Base-by-base conservation (phyloP, 2,888 invertebrate genomes). In the Ornithoptera priamus region DNA sequence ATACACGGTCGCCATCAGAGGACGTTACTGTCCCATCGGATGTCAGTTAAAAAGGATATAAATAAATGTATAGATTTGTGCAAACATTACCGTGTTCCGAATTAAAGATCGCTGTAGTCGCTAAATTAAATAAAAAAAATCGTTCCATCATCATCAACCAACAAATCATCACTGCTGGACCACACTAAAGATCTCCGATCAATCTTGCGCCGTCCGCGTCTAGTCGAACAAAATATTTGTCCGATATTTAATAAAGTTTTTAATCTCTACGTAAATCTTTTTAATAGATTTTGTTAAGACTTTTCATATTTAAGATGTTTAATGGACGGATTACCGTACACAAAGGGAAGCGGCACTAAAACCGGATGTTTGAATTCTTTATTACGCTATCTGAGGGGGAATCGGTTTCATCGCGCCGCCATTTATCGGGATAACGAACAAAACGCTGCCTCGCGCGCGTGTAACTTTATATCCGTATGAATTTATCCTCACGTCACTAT, bases 361-460 rank as follows among this genome's bases (percentile, higher is more conserved):
- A 20, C n/a, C 56, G 22, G 67, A 67, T 67, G 46, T 67, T 67
- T 67, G 24, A 67, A 62, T 62, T 20, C 46, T 67, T 67, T 67
- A 62, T 62, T 62, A 57, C 42, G 24, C 57, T 53, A 67, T 67
- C 57, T 67, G 18, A n/a, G 15, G 39, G 46, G 15, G 18, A 62
- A 67, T 62, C 62, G 62, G 62, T 67, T 57, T 62, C 62, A 62
- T 42, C 62, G 46, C 57, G 42, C 42, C 57, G 57, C 62, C 57
- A 67, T 62, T 67, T 67, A 58, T 58, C 62, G 67, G 67, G 61
- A 67, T 67, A 67, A 62, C 62, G 57, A 67, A 67, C 56, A 57
- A 62, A 57, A 57, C 42, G n/a, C 42, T 8, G 20, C 59, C 22
- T 42, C 62, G 46, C 56, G 57, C 57, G n/a, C 57, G 24, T 57